Conservation (phyloP, 1,140 invertebrate genomes). For the Drosophila melanica region DNA sequence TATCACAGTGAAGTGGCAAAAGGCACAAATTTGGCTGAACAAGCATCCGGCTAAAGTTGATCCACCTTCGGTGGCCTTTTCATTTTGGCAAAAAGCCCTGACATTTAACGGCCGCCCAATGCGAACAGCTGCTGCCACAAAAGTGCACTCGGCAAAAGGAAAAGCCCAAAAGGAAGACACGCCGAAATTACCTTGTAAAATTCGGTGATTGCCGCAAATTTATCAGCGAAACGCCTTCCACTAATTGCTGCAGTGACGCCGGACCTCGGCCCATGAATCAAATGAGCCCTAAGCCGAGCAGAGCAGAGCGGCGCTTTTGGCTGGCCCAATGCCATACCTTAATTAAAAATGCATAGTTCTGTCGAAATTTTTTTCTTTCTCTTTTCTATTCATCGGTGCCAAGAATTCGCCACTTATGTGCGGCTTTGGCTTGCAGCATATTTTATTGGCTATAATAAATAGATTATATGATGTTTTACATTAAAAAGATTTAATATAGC, state of each 20-base stretch:
- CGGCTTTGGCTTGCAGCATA: too few species aligned
- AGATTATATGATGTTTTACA: too few species aligned
- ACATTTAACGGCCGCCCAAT: conserved; percentile 45
- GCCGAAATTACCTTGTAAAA: conserved; percentile 71
- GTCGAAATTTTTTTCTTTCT: background rate
- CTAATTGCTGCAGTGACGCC: conserved; percentile 55
- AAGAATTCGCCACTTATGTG: background rate
- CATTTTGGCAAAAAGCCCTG: conserved; percentile 59
- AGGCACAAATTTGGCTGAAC: conserved; percentile 9
- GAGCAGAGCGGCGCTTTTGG: too few species aligned
- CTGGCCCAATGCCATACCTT: conserved; percentile 19
- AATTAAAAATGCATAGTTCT: conserved; percentile 36
- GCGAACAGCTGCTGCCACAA: background rate
- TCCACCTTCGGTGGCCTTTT: conserved; percentile 52
- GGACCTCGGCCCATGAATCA: conserved; percentile 46
- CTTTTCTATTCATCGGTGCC: conserved; percentile 1
- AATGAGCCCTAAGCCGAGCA: conserved; percentile 37
- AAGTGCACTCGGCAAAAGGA: conserved; percentile 6
- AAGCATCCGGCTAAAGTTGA: conserved; percentile 46
- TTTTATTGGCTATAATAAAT: too few species aligned
- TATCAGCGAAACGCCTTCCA: conserved; percentile 55
- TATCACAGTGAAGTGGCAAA: conserved; percentile 31
- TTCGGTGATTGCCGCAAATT: conserved; percentile 66
- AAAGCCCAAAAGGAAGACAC: conserved; percentile 3
- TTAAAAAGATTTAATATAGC: too few species aligned